These are phyloP conservation scores for Cirrhinus molitorella DNA, from an alignment of 2,797 vertebrate species.

Conservation along the genomic window DNA sequence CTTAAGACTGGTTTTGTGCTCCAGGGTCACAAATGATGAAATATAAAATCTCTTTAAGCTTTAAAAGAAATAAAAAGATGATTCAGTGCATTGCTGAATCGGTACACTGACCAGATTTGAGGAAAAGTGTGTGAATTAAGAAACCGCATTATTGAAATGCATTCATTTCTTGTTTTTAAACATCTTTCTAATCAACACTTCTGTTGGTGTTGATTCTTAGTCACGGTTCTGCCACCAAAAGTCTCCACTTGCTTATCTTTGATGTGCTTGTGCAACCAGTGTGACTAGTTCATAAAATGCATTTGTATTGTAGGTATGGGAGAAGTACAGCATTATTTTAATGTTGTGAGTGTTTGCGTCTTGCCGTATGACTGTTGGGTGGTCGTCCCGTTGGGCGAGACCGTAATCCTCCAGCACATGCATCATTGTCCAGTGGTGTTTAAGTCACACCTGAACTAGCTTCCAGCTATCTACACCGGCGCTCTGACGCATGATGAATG, in stretches of 20 bases:
- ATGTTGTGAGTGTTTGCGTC: no score
- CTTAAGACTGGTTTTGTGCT: no score
- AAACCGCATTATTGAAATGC: background rate
- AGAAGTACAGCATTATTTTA: background rate
- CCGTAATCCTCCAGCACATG: conserved; percentile 82
- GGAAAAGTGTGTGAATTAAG: background rate
- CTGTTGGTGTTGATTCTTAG: no score
- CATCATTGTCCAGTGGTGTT: conserved; percentile 77
- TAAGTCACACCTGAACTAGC: conserved; percentile 42
- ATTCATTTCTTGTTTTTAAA: no score
- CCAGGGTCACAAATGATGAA: no score
- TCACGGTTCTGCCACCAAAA: background rate
- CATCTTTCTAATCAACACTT: no score
- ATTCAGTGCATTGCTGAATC: background rate
- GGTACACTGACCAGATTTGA: no score
- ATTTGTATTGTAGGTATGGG: no score
- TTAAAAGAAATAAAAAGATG: background rate
- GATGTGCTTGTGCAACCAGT: background rate
- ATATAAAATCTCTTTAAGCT: background rate
- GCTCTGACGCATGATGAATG: background rate
- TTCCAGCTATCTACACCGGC: background rate
- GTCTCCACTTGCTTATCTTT: background rate
- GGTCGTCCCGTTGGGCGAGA: conserved; percentile 79
- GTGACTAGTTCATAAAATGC: background rate
- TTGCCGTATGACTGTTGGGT: conserved; percentile 70